These are phyloP conservation scores for Stenchaetothrips biformis DNA, from an alignment of 2,888 invertebrate species.

Conservation along the genomic window DNA sequence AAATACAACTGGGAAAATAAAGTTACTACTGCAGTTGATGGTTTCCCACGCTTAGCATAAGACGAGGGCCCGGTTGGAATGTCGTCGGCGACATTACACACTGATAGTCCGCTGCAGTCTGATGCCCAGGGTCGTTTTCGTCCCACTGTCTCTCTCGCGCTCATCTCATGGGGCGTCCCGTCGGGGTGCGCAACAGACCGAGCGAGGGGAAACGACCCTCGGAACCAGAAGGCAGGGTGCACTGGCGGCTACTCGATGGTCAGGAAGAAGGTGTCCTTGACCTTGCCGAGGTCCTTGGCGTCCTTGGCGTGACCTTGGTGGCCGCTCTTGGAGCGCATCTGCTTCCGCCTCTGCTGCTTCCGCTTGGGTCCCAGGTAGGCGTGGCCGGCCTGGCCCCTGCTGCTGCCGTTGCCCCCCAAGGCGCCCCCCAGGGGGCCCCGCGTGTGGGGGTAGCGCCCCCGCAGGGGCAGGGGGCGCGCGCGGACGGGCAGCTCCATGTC, in stretches of 20 bases:
- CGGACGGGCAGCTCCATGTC: not conserved
- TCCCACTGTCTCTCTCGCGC: too few relatives aligned
- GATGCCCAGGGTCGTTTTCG: too few relatives aligned
- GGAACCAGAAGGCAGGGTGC: too few relatives aligned
- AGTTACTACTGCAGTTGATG: too few relatives aligned
- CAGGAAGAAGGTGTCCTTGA: not conserved
- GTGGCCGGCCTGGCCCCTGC: not conserved
- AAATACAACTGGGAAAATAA: too few relatives aligned
- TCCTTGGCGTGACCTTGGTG: not conserved
- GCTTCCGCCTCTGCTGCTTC: not conserved
- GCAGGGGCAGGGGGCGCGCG: not conserved
- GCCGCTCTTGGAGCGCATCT: not conserved
- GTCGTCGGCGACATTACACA: too few relatives aligned
- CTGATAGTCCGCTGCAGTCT: too few relatives aligned
- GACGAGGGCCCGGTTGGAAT: too few relatives aligned
- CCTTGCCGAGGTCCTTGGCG: not conserved
- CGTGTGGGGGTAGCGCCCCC: not conserved
- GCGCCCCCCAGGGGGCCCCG: not conserved
- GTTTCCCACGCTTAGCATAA: too few relatives aligned
- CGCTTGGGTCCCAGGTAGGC: not conserved
- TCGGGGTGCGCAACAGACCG: too few relatives aligned
- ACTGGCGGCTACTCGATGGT: not conserved
- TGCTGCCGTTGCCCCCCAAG: not conserved
- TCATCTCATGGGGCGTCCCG: too few relatives aligned
- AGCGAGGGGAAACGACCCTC: too few relatives aligned